Conservation (phyloP, 53 echinoderm and acorn worm genomes). For the Apostichopus leukothele region DNA sequence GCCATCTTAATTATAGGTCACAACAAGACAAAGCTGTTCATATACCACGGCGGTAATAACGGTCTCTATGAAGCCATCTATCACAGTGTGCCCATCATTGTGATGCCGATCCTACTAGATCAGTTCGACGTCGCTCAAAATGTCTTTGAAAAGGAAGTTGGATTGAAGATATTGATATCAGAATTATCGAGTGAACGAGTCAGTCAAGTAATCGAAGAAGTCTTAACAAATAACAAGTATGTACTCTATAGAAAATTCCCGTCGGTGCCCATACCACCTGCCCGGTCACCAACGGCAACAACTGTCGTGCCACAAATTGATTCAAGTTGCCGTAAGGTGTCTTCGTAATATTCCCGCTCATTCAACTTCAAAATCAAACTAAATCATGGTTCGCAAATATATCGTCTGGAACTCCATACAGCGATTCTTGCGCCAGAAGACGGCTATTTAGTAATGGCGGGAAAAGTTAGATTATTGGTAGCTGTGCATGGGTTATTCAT, state of each 20-base stretch:
- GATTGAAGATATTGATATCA: conserved; percentile 28
- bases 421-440: too few relatives aligned
- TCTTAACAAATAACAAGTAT: neutral
- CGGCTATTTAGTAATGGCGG: too few relatives aligned
- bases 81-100: conserved; percentile 59
- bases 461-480: too few relatives aligned
- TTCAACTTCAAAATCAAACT: too few relatives aligned
- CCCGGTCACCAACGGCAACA: too few relatives aligned
- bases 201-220: neutral
- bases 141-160: conserved; percentile 52
- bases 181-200: conserved; percentile 45
- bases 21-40: conserved; percentile 50
- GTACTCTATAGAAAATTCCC: neutral
- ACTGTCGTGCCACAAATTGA: too few relatives aligned
- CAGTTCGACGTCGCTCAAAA: conserved; percentile 51
- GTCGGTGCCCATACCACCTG: too few relatives aligned
- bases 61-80: conserved; percentile 65
- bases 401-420: too few relatives aligned
- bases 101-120: conserved; percentile 48
- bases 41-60: conserved; percentile 65
- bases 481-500: too few relatives aligned
- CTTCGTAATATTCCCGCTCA: too few relatives aligned
- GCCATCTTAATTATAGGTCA: conserved; percentile 27
- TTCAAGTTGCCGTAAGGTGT: too few relatives aligned
- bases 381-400: too few relatives aligned